phyloP scores from a whole-genome alignment of 2,888 invertebrate species.

The Theretra japonica region DNA sequence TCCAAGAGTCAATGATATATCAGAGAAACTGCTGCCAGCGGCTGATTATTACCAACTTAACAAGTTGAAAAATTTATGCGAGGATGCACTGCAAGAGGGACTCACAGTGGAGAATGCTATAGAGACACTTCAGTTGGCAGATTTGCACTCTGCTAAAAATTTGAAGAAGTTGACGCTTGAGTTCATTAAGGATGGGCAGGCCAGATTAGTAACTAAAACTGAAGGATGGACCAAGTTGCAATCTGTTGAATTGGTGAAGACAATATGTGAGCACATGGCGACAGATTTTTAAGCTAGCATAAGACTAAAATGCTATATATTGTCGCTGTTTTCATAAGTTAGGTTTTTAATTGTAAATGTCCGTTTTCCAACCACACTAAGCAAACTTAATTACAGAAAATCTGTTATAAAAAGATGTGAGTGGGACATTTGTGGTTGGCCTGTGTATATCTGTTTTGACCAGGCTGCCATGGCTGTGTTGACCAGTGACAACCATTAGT shows the following conservation, averaged over 20 bases:
- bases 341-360: too few species aligned
- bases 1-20: conserved; percentile 73
- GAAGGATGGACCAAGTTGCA: conserved; percentile 74
- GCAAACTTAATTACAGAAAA: too few species aligned
- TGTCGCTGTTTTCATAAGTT: too few species aligned
- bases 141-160: conserved; percentile 71
- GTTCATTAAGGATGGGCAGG: conserved; percentile 78
- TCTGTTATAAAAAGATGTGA: too few species aligned
- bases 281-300: too few species aligned
- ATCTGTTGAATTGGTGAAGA: conserved; percentile 73
- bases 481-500: too few species aligned
- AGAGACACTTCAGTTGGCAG: conserved; percentile 74
- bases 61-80: conserved; percentile 72
- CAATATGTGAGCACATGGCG: conserved; percentile 69
- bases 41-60: conserved; percentile 77
- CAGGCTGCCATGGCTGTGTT: too few species aligned
- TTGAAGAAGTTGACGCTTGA: conserved; percentile 72
- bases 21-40: conserved; percentile 74
- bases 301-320: too few species aligned
- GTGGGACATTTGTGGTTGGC: too few species aligned
- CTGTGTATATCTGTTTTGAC: too few species aligned
- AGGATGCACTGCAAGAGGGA: conserved; percentile 74
- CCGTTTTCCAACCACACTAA: too few species aligned
- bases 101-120: conserved; percentile 78
- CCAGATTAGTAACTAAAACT: conserved; percentile 72